Conservation (phyloP, 1,140 invertebrate species). For the Lordiphosa stackelbergi region DNA sequence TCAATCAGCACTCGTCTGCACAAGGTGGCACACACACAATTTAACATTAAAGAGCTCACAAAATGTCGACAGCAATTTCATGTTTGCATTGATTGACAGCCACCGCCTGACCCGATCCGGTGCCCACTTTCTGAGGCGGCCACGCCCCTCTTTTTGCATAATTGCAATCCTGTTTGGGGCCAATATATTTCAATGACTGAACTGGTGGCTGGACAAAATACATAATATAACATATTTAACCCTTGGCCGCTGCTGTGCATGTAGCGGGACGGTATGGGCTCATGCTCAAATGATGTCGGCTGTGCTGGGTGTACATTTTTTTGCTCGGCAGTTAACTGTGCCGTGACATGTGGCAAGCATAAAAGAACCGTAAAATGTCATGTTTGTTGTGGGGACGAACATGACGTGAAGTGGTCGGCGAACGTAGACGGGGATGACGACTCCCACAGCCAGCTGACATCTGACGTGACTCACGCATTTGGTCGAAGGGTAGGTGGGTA, state of each 20-base stretch:
- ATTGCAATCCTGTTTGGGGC: conserved; percentile 36
- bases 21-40: conserved; percentile 35
- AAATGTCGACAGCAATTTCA: conserved; percentile 60
- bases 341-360: conserved; percentile 72
- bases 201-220: conserved; percentile 23
- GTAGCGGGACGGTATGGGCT: conserved; percentile 1
- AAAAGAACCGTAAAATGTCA: conserved; percentile 74
- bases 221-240: conserved; percentile 45
- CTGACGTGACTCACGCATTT: conserved; percentile 49
- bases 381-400: conserved; percentile 69
- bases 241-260: conserved; percentile 21
- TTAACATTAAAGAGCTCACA: conserved; percentile 56
- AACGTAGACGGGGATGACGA: conserved; percentile 22
- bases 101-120: conserved; percentile 17
- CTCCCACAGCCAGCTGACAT: conserved; percentile 37
- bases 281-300: conserved; percentile 3
- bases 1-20: neutral
- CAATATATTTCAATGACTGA: conserved; percentile 11
- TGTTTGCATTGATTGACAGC: conserved; percentile 55
- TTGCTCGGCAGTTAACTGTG: conserved; percentile 64
- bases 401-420: conserved; percentile 61
- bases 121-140: neutral
- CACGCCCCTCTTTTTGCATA: conserved; percentile 45
- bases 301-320: conserved; percentile 17
- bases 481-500: conserved; percentile 22